These are phyloP conservation scores for Gobiocypris rarus DNA, from an alignment of 2,113 vertebrate species.

Conservation along the genomic window DNA sequence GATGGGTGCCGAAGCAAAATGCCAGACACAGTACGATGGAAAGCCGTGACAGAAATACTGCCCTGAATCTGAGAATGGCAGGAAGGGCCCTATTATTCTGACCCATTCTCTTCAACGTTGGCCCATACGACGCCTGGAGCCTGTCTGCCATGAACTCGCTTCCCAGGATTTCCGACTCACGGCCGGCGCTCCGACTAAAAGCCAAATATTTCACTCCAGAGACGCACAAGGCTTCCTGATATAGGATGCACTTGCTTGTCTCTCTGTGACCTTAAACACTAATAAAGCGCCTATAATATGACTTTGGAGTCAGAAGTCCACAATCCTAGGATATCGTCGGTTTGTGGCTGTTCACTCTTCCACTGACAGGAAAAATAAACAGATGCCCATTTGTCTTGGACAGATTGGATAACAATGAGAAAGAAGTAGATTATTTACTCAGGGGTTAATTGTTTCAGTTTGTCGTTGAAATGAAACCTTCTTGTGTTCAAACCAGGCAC, in stretches of 20 bases:
- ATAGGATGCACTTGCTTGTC: constrained; percentile 91
- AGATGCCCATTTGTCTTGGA: constrained; percentile 51
- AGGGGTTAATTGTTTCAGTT: constrained; percentile 49
- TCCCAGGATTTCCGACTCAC: constrained; percentile 86
- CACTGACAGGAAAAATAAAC: constrained; percentile 56
- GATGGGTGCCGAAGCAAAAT: constrained; percentile 28
- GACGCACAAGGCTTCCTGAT: constrained; percentile 84
- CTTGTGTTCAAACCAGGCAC: neutral
- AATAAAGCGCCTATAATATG: constrained; percentile 87
- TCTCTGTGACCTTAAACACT: constrained; percentile 86
- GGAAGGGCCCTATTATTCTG: constrained; percentile 85
- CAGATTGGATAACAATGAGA: constrained; percentile 52
- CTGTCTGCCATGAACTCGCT: constrained; percentile 78
- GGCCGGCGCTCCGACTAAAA: constrained; percentile 72
- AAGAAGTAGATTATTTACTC: constrained; percentile 49
- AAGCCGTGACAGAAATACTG: constrained; percentile 76
- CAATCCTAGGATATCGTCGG: constrained; percentile 48
- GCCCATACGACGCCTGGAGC: constrained; percentile 80
- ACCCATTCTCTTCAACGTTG: constrained; percentile 74
- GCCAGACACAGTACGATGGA: constrained; percentile 60
- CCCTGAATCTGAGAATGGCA: constrained; percentile 82
- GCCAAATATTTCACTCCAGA: constrained; percentile 84
- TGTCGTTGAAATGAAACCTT: constrained; percentile 36
- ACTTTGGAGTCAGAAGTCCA: constrained; percentile 69
- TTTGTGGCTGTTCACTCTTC: constrained; percentile 37